Conservation (phyloP, 2,797 vertebrate species). For the Malacoctenus gilli region DNA sequence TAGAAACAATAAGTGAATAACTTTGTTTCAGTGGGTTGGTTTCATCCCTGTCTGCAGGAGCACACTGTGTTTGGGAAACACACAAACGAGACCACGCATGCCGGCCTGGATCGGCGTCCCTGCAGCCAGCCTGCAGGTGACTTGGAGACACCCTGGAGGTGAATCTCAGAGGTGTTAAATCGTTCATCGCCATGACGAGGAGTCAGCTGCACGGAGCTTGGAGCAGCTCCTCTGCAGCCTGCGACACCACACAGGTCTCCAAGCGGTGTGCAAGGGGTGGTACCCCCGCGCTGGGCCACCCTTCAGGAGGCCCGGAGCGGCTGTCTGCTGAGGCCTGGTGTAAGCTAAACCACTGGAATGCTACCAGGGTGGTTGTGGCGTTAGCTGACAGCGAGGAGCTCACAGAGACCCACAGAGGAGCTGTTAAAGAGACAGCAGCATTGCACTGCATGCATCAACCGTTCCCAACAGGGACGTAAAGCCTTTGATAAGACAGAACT, state of each 20-base stretch:
- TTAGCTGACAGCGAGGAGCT: slow-evolving; percentile 24
- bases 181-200: neutral
- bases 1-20: neutral
- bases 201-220: neutral
- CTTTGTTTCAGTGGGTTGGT: neutral
- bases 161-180: slow-evolving; percentile 1
- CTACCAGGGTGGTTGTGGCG: slow-evolving; percentile 46
- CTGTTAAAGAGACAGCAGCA: no score
- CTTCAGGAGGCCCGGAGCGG: slow-evolving; percentile 1
- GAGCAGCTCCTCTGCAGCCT: neutral
- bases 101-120: neutral
- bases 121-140: neutral
- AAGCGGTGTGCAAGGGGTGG: slow-evolving; percentile 9
- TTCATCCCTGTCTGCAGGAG: neutral
- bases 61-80: neutral
- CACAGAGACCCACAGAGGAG: slow-evolving; percentile 1
- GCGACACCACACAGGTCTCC: slow-evolving; percentile 5
- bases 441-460: no score
- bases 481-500: no score
- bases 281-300: slow-evolving; percentile 2
- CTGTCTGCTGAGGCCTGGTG: slow-evolving; percentile 1
- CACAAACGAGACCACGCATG: neutral
- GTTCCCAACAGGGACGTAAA: no score
- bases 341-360: slow-evolving; percentile 48
- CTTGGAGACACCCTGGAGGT: slow-evolving; percentile 1